Conservation (phyloP, 2,797 vertebrate species). For the Nasua narica region DNA sequence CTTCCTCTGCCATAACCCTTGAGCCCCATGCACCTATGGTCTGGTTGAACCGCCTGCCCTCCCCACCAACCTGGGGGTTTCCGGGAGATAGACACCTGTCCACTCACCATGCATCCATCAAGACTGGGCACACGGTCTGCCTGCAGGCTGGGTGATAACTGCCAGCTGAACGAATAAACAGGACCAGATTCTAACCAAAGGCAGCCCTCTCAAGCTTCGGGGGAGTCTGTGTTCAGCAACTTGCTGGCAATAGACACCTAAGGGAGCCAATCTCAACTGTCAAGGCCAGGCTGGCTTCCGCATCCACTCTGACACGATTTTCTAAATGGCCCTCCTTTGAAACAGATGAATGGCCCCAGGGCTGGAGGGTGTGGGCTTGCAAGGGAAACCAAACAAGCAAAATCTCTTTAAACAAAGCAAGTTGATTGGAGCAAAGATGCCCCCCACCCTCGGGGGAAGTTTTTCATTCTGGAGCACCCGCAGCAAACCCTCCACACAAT, state of each 20-base stretch:
- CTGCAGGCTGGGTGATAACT: background rate
- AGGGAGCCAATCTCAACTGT: background rate
- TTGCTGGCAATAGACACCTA: background rate
- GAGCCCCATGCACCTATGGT: rapidly evolving
- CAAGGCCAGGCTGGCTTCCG: background rate
- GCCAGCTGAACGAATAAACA: background rate
- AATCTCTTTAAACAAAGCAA: background rate
- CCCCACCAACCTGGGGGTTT: background rate
- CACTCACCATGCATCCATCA: background rate
- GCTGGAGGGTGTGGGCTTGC: background rate
- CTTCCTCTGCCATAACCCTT: background rate
- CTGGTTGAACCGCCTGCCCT: background rate
- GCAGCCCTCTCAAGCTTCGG: background rate
- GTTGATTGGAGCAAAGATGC: background rate
- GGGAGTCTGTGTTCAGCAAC: background rate
- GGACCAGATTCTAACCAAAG: background rate
- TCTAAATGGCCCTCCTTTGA: background rate
- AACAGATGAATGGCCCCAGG: background rate
- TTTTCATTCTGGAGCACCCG: background rate
- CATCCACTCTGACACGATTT: background rate
- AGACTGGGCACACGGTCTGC: background rate
- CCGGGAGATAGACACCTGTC: background rate
- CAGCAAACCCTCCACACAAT: no score
- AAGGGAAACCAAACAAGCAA: background rate
- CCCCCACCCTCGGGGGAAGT: background rate